Evolutionary conservation across 2,888 invertebrate genomes (phyloP), one percentile per base, ranked within the genome.

Genomic region (Adelognathus sp.): DNA sequence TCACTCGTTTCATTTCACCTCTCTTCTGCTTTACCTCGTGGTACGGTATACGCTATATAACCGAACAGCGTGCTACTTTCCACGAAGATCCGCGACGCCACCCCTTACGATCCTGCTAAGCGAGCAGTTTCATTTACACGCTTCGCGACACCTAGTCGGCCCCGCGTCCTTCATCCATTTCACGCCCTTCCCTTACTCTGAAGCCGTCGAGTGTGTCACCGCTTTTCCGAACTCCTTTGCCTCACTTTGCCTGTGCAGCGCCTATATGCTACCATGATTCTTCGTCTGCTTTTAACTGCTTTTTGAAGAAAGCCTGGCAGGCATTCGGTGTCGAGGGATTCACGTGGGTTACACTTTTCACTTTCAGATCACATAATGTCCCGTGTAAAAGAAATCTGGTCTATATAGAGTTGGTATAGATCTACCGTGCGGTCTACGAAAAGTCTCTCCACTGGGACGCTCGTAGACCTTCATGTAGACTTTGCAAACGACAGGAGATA

Each of bases 101-200:
- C 58, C 46, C 52, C 63, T 69, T 52, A 41, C 80, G 70, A 78
- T 79, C 78, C 70, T 61, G 69, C 80, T 86, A 82, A 85, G 81
- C 85, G 82, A 63, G 76, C 58, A 81, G 83, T 83, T 82, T 84
- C 84, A 79, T 86, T 86, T 84, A 84, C 83, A 80, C 80, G 81
- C 67, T 60, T 71, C 71, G 81, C 81, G 75, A 78, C 79, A 64
- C 71, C n/a, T 46, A 27, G 44, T 61, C 61, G 54, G 21, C 50
- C 60, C 9, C 27, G 63, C 33, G 36, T 29, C 58, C 46, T 60
- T 33, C 61, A 41, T 29, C 36, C 21, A 54, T 69, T n/a, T n/a
- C n/a, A n/a, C 54, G 46, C 11, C n/a, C 44, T 14, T 36, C 60
- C 36, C 64, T 60, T 41, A 21, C 27, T 27, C 41, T 9, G 29